Base-by-base conservation (phyloP, 2,113 vertebrate species). In the Aythya baeri region DNA sequence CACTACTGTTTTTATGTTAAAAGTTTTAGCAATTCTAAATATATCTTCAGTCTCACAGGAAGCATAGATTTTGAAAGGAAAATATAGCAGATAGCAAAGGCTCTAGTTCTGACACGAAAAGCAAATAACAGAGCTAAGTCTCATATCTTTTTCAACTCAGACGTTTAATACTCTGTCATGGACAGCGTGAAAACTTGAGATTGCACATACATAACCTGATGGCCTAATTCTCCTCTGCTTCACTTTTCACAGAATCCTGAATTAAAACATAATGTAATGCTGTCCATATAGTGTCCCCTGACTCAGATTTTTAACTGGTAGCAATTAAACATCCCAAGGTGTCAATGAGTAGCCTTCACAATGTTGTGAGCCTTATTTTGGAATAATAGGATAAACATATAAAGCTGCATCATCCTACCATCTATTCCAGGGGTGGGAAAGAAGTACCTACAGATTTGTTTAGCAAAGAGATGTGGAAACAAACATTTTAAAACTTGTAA, bases 21-120 rank as follows among this genome's bases (percentile, higher is more conserved):
- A 89, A 83, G 20, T 79, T 91, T 95, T 83, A 88, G 79, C n/a
- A 83, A 32, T 73, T 88, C 49, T 86, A 89, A 91, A 85, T 79
- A 82, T 82, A 82, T 73, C 23, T 72, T 80, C 38, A 38, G 29
- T 83, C 49, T 91, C 71, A 26, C 38, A 86, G 83, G 83, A 91
- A 50, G 76, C 17, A 23, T 65, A 65, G 29, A 44, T 50, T 92
- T 86, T 65, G 62, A 73, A 72, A 95, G n/a, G 27, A 83, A 72
- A 58, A 83, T 59, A 58, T 27, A 65, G 50, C 44, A 79, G 44
- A 74, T 90, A 58, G 6, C 18, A 26, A 85, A 88, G 8, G 11
- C 38, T 89, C 11, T 55, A 59, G 29, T 61, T 91, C 43, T 76
- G 46, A 32, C 36, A 22, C 31, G 46, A 74, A 85, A 58, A 86